Base-by-base conservation (phyloP, 2,797 vertebrate genomes). In the Cirrhinus molitorella region DNA sequence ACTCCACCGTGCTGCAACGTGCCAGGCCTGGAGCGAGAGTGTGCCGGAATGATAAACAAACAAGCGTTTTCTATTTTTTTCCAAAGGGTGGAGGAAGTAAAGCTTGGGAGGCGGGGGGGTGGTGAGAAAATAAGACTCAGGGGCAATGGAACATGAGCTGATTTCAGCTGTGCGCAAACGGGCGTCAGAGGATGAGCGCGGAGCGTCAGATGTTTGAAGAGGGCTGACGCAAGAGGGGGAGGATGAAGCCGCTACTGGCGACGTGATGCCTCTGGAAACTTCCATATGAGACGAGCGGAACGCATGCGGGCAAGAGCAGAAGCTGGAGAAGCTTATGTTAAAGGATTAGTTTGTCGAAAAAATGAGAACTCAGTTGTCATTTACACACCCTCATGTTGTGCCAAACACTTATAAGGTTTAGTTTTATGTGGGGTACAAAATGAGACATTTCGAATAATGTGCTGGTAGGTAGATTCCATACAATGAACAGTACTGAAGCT, bases 1-100 rank as follows among this genome's bases (percentile, higher is more conserved):
- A 59, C 85, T 83, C 68, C 34, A 75, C 49, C 88, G 90, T 89
- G 90, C 90, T 92, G 90, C 92, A 91, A 94, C 87, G 90, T 92
- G 92, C 93, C 47, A 90, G 87, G 93, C 94, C 94, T 89, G 90
- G 85, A 94, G 94, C 91, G 72, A 91, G 90, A 92, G 92, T 90
- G 92, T 93, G 91, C 89, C 88, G 85, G 89, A 93, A 94, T 93
- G 93, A 94, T 93, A 94, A 95, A 90, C 86, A 88, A 90, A 95
- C 92, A 94, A 90, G 84, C 72, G 1, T 80, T 80, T 83, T 80
- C 83, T 49, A 37, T 74, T 83, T 77, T 61, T 84, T 85, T 67
- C 76, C 40, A 75, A 45, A 73, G 68, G n/a, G 80, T 79, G 88
- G 83, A 31, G 66, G 47, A 79, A 67, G 51, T 40, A 66, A 86